phyloP scores from a whole-genome alignment of 2,888 invertebrate genomes.

The Arctia plantaginis region DNA sequence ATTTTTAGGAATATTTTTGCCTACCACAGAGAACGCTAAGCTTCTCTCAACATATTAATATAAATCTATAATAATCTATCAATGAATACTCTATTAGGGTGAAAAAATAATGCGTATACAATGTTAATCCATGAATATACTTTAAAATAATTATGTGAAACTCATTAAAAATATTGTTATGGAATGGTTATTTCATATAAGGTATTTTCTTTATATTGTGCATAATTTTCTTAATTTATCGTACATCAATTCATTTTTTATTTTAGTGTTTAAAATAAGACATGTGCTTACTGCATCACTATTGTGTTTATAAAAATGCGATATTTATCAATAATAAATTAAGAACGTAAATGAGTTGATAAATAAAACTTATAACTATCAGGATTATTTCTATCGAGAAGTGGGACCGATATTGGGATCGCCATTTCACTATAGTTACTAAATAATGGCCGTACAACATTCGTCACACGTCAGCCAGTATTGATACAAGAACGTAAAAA shows the following conservation, averaged over 20 bases:
- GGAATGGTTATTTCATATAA: conserved; percentile 4
- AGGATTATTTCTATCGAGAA: neutral
- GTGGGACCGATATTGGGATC: neutral
- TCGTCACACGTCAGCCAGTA: neutral
- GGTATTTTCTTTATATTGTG: neutral
- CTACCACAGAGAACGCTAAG: conserved; percentile 43
- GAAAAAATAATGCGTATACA: conserved; percentile 19
- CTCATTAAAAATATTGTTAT: conserved; percentile 3
- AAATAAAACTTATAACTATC: neutral
- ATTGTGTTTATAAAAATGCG: neutral
- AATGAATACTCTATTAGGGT: conserved; percentile 22
- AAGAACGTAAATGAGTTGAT: neutral
- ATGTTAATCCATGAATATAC: no score
- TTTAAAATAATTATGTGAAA: neutral
- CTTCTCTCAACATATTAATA: conserved; percentile 36
- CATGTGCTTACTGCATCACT: neutral
- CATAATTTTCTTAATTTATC: neutral
- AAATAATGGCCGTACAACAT: neutral
- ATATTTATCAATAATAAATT: neutral
- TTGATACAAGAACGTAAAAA: no score
- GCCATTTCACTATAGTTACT: neutral
- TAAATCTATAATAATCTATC: conserved; percentile 39
- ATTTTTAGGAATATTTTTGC: conserved; percentile 30
- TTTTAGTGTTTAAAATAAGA: neutral
- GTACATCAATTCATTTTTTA: neutral